phyloP scores from a whole-genome alignment of 2,113 vertebrate species.

The Seriola dumerili region DNA sequence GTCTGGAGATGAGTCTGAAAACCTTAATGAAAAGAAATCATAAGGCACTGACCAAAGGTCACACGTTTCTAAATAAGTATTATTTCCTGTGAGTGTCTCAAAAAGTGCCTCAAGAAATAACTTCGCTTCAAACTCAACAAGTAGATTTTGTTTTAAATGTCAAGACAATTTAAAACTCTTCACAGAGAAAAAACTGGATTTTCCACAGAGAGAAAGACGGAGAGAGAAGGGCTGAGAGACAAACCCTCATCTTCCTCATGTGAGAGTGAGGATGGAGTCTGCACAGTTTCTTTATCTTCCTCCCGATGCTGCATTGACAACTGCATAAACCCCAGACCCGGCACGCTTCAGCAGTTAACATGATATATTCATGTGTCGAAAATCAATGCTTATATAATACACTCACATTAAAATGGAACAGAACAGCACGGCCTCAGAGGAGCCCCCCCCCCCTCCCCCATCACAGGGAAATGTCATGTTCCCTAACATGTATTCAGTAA shows the following conservation, averaged over 20 bases:
- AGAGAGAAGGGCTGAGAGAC: background rate
- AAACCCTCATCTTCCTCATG: background rate
- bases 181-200: background rate
- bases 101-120: background rate
- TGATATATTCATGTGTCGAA: conserved; percentile 79
- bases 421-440: conserved; percentile 35
- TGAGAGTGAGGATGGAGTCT: conserved; percentile 31
- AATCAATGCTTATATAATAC: conserved; percentile 80
- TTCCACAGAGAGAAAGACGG: background rate
- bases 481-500: background rate
- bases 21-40: conserved; percentile 18
- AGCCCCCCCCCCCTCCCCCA: too few species aligned
- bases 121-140: conserved; percentile 26
- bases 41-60: background rate
- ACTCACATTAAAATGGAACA: conserved; percentile 66
- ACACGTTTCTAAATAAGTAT: background rate
- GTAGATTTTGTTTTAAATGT: background rate
- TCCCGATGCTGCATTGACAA: conserved; percentile 68
- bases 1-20: conserved; percentile 13
- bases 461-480: conserved; percentile 6
- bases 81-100: background rate
- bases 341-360: conserved; percentile 70
- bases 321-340: conserved; percentile 69
- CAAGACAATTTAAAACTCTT: background rate
- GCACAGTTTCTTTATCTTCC: conserved; percentile 55